phyloP scores from a whole-genome alignment of 1,140 invertebrate genomes.

The Acromyrmex charruanus region DNA sequence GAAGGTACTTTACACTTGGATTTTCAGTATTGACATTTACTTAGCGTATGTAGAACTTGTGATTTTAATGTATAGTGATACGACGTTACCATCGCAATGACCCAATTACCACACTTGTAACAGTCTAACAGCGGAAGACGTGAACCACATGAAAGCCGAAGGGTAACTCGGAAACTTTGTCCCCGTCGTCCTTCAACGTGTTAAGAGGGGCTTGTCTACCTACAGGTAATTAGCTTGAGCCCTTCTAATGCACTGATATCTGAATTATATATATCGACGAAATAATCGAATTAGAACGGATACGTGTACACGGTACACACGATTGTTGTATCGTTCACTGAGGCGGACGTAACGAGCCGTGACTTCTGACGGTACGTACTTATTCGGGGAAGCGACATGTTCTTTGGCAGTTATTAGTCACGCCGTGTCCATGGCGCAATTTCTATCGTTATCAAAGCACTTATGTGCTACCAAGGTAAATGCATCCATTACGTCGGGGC shows the following conservation, averaged over 20 bases:
- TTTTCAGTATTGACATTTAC: conserved; percentile 26
- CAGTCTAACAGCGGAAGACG: conserved; percentile 67
- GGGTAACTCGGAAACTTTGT: conserved; percentile 68
- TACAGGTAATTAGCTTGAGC: conserved; percentile 67
- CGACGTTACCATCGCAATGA: conserved; percentile 58
- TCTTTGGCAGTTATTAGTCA: conserved; percentile 47
- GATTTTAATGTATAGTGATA: conserved; percentile 64
- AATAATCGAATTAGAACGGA: conserved; percentile 47
- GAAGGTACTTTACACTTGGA: too few relatives aligned
- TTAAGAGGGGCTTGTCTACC: conserved; percentile 50
- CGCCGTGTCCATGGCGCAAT: conserved; percentile 24
- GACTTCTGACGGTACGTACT: conserved; percentile 12
- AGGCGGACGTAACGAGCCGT: conserved; percentile 30
- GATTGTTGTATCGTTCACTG: not conserved
- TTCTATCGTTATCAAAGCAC: conserved; percentile 53
- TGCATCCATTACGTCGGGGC: conserved; percentile 32
- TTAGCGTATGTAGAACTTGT: conserved; percentile 28
- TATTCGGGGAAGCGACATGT: conserved; percentile 13
- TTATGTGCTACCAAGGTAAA: conserved; percentile 24
- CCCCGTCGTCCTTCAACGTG: conserved; percentile 65
- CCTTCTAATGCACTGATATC: conserved; percentile 58
- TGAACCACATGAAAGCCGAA: conserved; percentile 74
- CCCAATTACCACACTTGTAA: conserved; percentile 74
- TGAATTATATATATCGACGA: conserved; percentile 56
- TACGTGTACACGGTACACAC: not conserved